Evolutionary conservation across 2,888 invertebrate species (phyloP), one percentile per base, ranked within the genome.

Genomic region (Isotomurus palustris): DNA sequence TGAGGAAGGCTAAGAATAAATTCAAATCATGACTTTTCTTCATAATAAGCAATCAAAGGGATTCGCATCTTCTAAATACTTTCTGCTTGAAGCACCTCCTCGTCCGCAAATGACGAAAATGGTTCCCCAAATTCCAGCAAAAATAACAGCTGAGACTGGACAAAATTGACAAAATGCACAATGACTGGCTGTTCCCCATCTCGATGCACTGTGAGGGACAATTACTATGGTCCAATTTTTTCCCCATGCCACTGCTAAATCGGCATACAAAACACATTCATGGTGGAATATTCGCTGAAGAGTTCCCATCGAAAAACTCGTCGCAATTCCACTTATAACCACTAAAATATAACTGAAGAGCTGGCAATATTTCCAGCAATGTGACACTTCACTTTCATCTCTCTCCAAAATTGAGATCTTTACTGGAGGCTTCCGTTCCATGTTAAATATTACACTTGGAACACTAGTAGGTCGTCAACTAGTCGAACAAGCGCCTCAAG

Each of bases 341-440:
- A 68, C 57, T 4, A 68, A 55, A 12, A 68, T 65, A 52, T 68
- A 69, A 36, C 60, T 29, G 40, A 69, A 68, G 2, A 69, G 38
- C 36, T 68, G 68, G 52, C 66, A 65, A 3, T 58, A 58, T 57
- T 69, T 68, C 69, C 69, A 69, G 38, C 67, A 66, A 41, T 67
- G 65, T 14, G 64, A 64, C 45, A 69, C 69, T 53, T 65, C 67
- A 17, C 58, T 66, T 21, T 64, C 66, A 25, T 66, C 58, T 55
- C 67, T 69, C 47, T 69, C 69, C 27, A 69, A 45, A 41, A 69
- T 64, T 3, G 69, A 62, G 24, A 69, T 69, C 47, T 60, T 63
- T 38, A 67, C 64, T 25, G 69, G 69, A 1, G 69, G 69, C 36
- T 62, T 47, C 21, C 66, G 54, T 50, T 66, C 60, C 64, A 66